A percentile compares a stretch with the other conserved stretches of the same genome.
Evolutionary conservation across 2,888 invertebrate species (phyloP).

Genomic region (Trichogramma dendrolimi): DNA sequence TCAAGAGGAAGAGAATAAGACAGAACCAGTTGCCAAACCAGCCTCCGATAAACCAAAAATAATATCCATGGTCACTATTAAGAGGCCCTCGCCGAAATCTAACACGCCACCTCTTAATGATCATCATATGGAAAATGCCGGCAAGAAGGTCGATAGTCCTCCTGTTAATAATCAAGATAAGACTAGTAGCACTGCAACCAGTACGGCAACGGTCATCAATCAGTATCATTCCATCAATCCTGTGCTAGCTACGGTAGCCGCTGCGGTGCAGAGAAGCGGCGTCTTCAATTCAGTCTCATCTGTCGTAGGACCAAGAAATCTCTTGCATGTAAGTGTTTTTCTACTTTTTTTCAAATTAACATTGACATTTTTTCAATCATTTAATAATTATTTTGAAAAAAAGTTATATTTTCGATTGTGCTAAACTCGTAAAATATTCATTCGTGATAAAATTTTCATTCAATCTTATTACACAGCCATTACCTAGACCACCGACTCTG

Average conservation of each 20-base stretch:
- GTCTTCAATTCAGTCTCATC: conserved; percentile 41
- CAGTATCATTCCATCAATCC: conserved; percentile 47
- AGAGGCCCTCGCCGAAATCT: conserved; percentile 38
- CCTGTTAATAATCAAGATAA: not conserved
- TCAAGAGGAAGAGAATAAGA: conserved; percentile 28
- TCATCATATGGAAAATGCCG: not conserved
- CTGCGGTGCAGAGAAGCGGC: conserved; percentile 47
- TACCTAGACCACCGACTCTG: conserved; percentile 33
- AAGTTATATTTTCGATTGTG: not conserved
- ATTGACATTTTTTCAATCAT: not conserved
- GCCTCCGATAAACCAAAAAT: conserved; percentile 47
- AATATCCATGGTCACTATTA: conserved; percentile 50
- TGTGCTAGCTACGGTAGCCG: conserved; percentile 49
- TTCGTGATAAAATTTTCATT: not conserved
- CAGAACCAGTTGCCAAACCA: conserved; percentile 29
- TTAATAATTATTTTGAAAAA: not conserved
- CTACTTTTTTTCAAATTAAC: conserved; percentile 3
- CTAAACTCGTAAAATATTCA: not conserved
- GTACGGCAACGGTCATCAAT: conserved; percentile 34
- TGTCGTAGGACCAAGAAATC: conserved; percentile 40
- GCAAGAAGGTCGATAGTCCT: conserved; percentile 6
- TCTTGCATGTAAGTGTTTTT: conserved; percentile 39
- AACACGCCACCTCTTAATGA: conserved; percentile 23
- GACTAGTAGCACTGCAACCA: conserved; percentile 18
- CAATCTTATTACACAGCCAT: not conserved